A percentile compares a stretch with the other conserved stretches of the same genome.
phyloP scores from a whole-genome alignment of 2,113 vertebrate species.

The Tupaia chinensis region DNA sequence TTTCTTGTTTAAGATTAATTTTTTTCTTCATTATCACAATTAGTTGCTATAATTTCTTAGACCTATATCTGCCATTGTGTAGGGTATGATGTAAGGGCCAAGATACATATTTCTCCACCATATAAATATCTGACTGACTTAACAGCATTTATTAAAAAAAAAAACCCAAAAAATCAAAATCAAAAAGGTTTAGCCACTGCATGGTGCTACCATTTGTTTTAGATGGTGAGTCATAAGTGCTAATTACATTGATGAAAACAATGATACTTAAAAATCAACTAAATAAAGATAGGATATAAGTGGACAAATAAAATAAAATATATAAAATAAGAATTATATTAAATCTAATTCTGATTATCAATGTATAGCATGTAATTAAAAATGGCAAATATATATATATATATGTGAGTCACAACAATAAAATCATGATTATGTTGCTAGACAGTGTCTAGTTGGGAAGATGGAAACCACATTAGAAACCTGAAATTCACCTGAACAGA shows the following conservation, averaged over 20 bases:
- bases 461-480: not conserved
- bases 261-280: constrained; percentile 11
- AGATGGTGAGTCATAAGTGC: not conserved
- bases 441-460: not conserved
- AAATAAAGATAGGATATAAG: not conserved
- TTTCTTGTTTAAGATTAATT: not conserved
- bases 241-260: constrained; percentile 1
- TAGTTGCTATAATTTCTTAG: not conserved
- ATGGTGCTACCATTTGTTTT: not conserved
- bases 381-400: not conserved
- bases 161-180: too few relatives aligned
- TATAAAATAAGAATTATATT: not conserved
- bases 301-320: not conserved
- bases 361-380: not conserved
- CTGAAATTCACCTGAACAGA: not conserved
- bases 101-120: not conserved
- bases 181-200: not conserved
- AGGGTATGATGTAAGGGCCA: not conserved
- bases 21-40: not conserved
- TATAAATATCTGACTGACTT: not conserved
- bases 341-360: not conserved
- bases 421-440: not conserved
- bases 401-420: not conserved
- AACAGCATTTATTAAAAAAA: not conserved
- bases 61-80: not conserved